Evolutionary conservation across 2,113 vertebrate genomes (phyloP).

Genomic region (Brienomyrus longianalis): DNA sequence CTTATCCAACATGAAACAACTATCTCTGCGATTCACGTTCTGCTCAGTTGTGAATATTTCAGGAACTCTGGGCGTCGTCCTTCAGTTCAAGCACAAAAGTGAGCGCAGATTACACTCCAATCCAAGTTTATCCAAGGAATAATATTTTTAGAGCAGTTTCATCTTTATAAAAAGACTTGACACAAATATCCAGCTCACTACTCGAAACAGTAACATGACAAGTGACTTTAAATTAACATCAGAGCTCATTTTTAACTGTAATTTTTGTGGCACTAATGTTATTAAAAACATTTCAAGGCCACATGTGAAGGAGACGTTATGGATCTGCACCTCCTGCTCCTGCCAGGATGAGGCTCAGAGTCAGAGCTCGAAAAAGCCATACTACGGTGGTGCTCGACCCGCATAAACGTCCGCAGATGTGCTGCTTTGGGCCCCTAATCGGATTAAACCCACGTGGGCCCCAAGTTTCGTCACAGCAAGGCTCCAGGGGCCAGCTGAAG

Average conservation of each 20-base stretch:
- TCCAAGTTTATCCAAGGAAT: constrained; percentile 11
- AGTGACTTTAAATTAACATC: neutral
- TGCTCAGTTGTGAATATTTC: neutral
- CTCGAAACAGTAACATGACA: neutral
- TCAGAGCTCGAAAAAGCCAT: constrained; percentile 27
- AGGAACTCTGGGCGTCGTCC: neutral
- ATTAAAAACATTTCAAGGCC: constrained; percentile 3
- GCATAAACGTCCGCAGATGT: constrained; percentile 59
- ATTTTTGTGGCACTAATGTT: neutral
- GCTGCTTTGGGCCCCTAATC: constrained; percentile 41
- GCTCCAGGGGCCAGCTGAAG: constrained; percentile 34
- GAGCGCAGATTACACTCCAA: neutral
- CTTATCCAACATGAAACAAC: neutral
- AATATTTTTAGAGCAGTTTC: neutral
- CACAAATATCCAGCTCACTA: neutral
- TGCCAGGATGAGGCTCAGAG: constrained; percentile 24
- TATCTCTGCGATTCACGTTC: neutral
- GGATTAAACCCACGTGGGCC: constrained; percentile 32
- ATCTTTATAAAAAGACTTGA: neutral
- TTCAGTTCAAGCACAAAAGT: neutral
- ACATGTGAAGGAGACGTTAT: constrained; percentile 3
- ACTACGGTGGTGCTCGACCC: constrained; percentile 35
- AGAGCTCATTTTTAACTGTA: neutral
- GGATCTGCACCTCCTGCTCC: constrained; percentile 6
- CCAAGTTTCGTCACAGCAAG: constrained; percentile 31